Conservation (phyloP, 2,797 vertebrate species). For the Helicolenus hilgendorfi region DNA sequence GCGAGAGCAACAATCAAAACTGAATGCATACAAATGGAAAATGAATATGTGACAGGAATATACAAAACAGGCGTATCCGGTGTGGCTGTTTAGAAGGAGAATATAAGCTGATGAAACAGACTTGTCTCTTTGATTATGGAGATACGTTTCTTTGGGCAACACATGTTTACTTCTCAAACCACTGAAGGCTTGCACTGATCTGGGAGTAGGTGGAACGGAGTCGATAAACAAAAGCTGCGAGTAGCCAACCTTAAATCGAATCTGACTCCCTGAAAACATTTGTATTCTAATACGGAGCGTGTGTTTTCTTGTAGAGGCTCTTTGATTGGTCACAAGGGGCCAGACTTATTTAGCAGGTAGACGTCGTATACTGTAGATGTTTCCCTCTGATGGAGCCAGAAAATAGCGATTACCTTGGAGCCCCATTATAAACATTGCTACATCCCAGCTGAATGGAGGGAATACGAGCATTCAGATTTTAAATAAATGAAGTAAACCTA, state of each 20-base stretch:
- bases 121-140: slow-evolving; percentile 43
- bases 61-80: slow-evolving; percentile 52
- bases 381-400: slow-evolving; percentile 35
- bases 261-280: neutral
- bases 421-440: slow-evolving; percentile 9
- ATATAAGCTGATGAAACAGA: slow-evolving; percentile 32
- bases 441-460: slow-evolving; percentile 21
- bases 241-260: neutral
- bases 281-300: neutral
- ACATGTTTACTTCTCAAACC: slow-evolving; percentile 24
- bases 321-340: slow-evolving; percentile 51
- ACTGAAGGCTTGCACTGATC: neutral
- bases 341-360: slow-evolving; percentile 36
- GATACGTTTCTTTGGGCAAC: slow-evolving; percentile 27
- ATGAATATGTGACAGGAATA: slow-evolving; percentile 53
- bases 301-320: slow-evolving; percentile 2
- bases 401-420: slow-evolving; percentile 62
- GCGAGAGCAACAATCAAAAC: slow-evolving; percentile 37
- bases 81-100: slow-evolving; percentile 18
- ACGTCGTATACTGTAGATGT: slow-evolving; percentile 46
- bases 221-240: slow-evolving; percentile 12
- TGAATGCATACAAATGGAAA: slow-evolving; percentile 51
- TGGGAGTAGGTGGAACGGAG: slow-evolving; percentile 10
- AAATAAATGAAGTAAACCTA: slow-evolving; percentile 50
- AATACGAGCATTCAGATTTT: slow-evolving; percentile 35